Conservation (phyloP, 2,113 vertebrate genomes). For the Myocastor coypus region DNA sequence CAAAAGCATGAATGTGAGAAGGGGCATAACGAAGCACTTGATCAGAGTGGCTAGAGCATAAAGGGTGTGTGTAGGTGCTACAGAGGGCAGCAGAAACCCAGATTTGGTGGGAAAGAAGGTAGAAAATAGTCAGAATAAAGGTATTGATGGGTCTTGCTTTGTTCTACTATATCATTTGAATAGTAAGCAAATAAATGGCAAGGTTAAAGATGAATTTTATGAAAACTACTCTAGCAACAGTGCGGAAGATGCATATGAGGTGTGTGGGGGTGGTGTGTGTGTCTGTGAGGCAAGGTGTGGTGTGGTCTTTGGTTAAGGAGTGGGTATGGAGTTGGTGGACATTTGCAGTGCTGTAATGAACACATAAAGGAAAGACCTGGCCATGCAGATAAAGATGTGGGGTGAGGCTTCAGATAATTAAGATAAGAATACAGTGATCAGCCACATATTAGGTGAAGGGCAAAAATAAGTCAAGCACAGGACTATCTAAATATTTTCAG, state of each 20-base stretch:
- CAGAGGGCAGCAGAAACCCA: background rate
- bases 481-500: background rate
- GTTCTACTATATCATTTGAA: background rate
- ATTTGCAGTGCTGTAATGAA: background rate
- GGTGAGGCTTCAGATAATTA: background rate
- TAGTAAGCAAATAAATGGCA: background rate
- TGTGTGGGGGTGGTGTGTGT: background rate
- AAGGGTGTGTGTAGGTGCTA: too few species aligned
- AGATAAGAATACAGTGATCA: background rate
- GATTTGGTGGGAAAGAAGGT: too few species aligned
- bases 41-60: accelerated
- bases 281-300: too few species aligned
- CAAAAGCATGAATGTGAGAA: background rate
- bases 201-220: background rate
- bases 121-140: background rate
- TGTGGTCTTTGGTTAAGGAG: background rate
- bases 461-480: background rate
- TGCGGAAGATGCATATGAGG: background rate
- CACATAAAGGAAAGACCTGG: background rate
- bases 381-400: background rate
- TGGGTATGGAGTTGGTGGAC: background rate
- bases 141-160: background rate
- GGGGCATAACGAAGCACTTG: accelerated
- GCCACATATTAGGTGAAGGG: background rate
- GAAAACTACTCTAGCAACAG: background rate